Evolutionary conservation across 1,140 invertebrate genomes (phyloP), one percentile per base, ranked within the genome.

Genomic region (Pogonomyrmex barbatus): DNA sequence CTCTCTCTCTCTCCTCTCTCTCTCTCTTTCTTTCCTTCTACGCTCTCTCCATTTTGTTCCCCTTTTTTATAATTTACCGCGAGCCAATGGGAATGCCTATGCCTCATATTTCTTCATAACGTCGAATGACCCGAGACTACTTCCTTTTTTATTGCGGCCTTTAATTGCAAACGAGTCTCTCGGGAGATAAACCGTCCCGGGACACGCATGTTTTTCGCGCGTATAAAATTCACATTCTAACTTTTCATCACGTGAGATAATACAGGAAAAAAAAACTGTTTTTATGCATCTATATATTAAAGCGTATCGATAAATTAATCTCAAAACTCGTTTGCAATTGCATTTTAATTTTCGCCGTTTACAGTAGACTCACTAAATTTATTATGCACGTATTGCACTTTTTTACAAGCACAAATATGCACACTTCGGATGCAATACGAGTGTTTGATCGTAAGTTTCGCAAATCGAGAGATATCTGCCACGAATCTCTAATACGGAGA

Each of bases 61-160:
- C 36, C 83, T 62, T 83, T 86, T 89, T 83, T 73, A 87, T 90
- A 90, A 90, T 89, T 90, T 90, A 90, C 73, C 62, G 56, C 60
- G 33, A 73, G 85, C 70, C 88, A 75, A 83, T 79, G 67, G 67
- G 54, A 50, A 78, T 79, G 78, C 78, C 82, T 89, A 71, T 75
- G 62, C n/a, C 73, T 89, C 77, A 75, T 89, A 89, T 89, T 89
- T 89, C 63, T 85, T 89, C 79, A 77, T 89, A 89, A 89, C 63
- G 62, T 56, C 78, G 63, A 81, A 81, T 81, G 65, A 81, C 65
- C 78, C 50, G 50, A 79, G 77, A 56, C 62, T 56, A 39, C 47
- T 45, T 81, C 14, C 8, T 68, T 70, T 81, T 70, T 70, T 54
- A 68, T 70, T 81, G 65, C 65, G 50, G 65, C 36, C 65, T 68